Evolutionary conservation across 2,797 vertebrate genomes (phyloP).

Genomic region (Crocidura indochinensis): DNA sequence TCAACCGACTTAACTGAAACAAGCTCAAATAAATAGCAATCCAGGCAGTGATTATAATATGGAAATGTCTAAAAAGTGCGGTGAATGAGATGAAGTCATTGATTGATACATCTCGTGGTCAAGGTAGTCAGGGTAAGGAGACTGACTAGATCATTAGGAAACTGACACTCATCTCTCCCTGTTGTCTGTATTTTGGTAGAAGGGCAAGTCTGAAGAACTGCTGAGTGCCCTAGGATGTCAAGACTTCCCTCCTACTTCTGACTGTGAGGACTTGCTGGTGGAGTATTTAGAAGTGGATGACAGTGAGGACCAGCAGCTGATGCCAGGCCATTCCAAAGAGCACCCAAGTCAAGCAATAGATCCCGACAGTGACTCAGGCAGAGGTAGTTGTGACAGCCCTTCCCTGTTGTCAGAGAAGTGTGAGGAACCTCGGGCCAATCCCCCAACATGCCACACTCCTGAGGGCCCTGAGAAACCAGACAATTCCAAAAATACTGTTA

Average conservation of each 20-base stretch:
- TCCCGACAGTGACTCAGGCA: slow-evolving; percentile 94
- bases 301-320: slow-evolving; percentile 92
- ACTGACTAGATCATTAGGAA: too few species aligned
- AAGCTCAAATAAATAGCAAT: neutral
- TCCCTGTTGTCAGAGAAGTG: slow-evolving; percentile 94
- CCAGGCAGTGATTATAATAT: neutral
- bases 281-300: slow-evolving; percentile 95
- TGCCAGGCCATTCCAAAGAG: slow-evolving; percentile 88
- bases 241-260: slow-evolving; percentile 93
- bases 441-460: slow-evolving; percentile 69
- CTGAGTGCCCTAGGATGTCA: slow-evolving; percentile 94
- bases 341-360: slow-evolving; percentile 84
- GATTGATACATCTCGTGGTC: too few species aligned
- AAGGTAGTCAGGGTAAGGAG: neutral
- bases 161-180: slow-evolving; percentile 30
- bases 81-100: neutral
- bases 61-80: neutral
- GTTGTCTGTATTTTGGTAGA: slow-evolving; percentile 89
- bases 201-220: slow-evolving; percentile 94
- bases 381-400: slow-evolving; percentile 96
- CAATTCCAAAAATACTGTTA: slow-evolving; percentile 71
- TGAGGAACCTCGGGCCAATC: slow-evolving; percentile 81
- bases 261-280: slow-evolving; percentile 94
- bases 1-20: slow-evolving; percentile 14
- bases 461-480: slow-evolving; percentile 76